Evolutionary conservation across 2,113 vertebrate species (phyloP).

Genomic region (Phodopus roborovskii): DNA sequence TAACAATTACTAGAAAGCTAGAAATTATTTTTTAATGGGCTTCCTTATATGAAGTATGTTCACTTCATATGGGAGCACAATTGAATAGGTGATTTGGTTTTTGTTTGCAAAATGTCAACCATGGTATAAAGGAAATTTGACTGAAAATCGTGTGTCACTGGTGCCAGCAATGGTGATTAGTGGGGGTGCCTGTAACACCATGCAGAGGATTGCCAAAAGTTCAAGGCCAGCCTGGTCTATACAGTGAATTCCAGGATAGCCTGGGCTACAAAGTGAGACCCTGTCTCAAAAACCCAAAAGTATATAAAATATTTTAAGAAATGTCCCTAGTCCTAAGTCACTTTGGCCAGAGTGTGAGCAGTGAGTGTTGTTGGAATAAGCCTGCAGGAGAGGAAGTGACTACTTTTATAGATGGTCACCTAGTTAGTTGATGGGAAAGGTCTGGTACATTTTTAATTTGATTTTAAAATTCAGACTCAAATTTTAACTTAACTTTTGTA

Average conservation of each 20-base stretch:
- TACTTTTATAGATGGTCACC: background rate
- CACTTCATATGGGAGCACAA: background rate
- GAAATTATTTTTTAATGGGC: background rate
- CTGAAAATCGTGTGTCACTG: background rate
- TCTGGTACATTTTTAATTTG: background rate
- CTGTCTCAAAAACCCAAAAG: background rate
- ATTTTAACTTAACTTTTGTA: background rate
- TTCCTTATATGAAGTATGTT: background rate
- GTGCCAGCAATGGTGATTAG: background rate
- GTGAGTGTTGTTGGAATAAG: background rate
- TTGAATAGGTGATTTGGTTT: background rate
- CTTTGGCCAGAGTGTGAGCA: background rate
- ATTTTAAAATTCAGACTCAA: background rate
- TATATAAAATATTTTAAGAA: background rate
- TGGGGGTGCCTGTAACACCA: background rate
- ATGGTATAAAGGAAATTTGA: background rate
- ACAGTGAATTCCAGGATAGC: no score
- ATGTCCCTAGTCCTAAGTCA: background rate
- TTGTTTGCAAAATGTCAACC: background rate
- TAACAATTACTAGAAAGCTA: background rate
- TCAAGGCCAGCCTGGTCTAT: background rate
- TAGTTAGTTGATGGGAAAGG: background rate
- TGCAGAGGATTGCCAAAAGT: background rate
- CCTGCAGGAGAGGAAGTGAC: background rate
- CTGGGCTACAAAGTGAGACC: background rate